Percentiles rank a stretch among this genome's conserved stretches.
Conservation (phyloP, 2,888 invertebrate species). For the Euphydryas editha region DNA sequence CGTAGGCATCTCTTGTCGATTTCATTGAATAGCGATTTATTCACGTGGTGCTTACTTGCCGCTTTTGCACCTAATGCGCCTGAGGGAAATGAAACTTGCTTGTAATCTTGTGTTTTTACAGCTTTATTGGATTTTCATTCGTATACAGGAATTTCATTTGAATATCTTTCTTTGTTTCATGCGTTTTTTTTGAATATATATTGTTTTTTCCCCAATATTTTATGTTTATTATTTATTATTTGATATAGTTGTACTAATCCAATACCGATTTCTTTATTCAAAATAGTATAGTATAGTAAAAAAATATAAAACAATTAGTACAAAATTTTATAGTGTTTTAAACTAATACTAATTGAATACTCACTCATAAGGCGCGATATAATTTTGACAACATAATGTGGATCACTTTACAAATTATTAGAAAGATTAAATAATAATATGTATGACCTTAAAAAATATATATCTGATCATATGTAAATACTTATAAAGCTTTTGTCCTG, state of each 20-base stretch:
- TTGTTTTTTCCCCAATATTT: too few relatives aligned
- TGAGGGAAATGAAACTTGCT: slow-evolving; percentile 52
- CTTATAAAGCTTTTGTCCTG: background rate
- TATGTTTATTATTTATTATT: background rate
- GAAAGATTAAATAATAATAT: too few relatives aligned
- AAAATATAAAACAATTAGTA: too few relatives aligned
- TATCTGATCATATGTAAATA: background rate
- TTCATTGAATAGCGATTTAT: slow-evolving; percentile 74
- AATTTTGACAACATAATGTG: too few relatives aligned
- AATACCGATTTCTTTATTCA: too few relatives aligned
- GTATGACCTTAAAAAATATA: too few relatives aligned
- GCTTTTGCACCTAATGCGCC: slow-evolving; percentile 51
- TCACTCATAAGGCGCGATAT: too few relatives aligned
- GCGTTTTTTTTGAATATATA: background rate
- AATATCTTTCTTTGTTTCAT: background rate
- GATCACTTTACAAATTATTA: too few relatives aligned
- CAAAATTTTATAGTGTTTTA: too few relatives aligned
- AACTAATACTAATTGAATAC: too few relatives aligned
- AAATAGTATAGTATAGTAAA: too few relatives aligned
- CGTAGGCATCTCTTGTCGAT: slow-evolving; percentile 71
- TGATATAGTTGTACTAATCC: background rate
- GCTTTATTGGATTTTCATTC: slow-evolving; percentile 4
- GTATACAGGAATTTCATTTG: slow-evolving; percentile 1
- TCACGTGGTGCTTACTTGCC: slow-evolving; percentile 57
- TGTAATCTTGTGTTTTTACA: slow-evolving; percentile 44